Evolutionary conservation across 1,140 invertebrate genomes (phyloP), one percentile per base, ranked within the genome.

Genomic region (Heliothis subflexa): DNA sequence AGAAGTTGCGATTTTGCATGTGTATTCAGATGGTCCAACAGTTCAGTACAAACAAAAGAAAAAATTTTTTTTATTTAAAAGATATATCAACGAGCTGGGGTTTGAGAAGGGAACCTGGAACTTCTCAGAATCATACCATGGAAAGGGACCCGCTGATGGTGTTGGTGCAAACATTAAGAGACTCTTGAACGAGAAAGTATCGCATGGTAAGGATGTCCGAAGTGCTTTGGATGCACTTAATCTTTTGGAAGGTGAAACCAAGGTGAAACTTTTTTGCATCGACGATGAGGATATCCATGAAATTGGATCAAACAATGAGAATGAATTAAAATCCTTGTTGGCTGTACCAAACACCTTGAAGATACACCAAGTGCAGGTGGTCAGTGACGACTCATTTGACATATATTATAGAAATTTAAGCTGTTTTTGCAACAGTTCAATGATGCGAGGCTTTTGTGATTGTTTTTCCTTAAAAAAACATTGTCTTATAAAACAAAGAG

Each of bases 171-270:
- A 52, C 5, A 52, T 52, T 52, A 52, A 52, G n/a, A 13, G 50
- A 52, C 50, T 52, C 50, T 52, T 52, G 13, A 14, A 52, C 50
- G 50, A 52, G 50, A 52, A 52, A 52, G 50, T 52, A 52, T 52
- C 50, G 5, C 50, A 52, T 52, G 50, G 50, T n/a, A 52, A 14
- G 14, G 50, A 52, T 52, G 50, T 52, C 50, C 50, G 50, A 52
- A 52, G 50, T 52, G 50, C 50, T 52, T 52, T 52, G 50, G 50
- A n/a, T 52, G 50, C 50, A 52, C 50, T 52, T 14, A 52, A 52
- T 52, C 50, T 52, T 52, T 52, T 52, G 50, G 50, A 52, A 52
- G 50, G 50, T 52, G 50, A 52, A 52, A 52, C 50, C 50, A 52
- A 52, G n/a, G 50, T 52, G 50, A 52, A n/a, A 14, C 14, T n/a